Base-by-base conservation (phyloP, 2,113 vertebrate genomes). In the Odontophorus gujanensis region DNA sequence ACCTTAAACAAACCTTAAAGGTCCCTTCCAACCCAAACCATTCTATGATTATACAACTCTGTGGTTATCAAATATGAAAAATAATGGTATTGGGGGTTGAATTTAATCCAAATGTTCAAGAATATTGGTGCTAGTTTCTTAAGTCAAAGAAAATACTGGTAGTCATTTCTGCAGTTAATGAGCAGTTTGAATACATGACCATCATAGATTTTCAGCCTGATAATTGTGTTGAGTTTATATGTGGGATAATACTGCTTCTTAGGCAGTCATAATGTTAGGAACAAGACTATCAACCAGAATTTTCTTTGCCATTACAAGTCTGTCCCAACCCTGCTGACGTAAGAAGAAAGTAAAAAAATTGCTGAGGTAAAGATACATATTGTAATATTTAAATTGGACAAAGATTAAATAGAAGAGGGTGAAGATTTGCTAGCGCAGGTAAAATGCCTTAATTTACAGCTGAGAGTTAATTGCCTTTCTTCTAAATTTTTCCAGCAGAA, bases 401-500 rank as follows among this genome's bases (percentile, higher is more conserved):
- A 22, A 87, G 77, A 61, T 85, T 68, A 82, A 66, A 87, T 67
- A 43, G 40, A 91, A 53, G 16, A 69, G 4, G 0, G 11, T 77
- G 58, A 84, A 80, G 91, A 90, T 28, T 69, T 89, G 48, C 89
- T 87, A 79, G 63, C 75, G 62, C 45, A 82, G 71, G 51, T 87
- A 77, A 61, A 82, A 85, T 25, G 47, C 5, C 20, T 53, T 61
- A 57, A 14, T 96, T 93, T 90, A 85, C 15, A 74, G 45, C 50
- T 74, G 40, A 57, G 45, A 91, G 34, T 80, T 72, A 89, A 62
- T 79, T 91, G 42, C 28, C 79, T 91, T 69, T 74, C 50, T 75
- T 73, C 71, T 77, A 73, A 89, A n/a, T 53, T 86, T 43, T 81
- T 92, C 67, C 74, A 91, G 86, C 45, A 92, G 75, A 91, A 94